Evolutionary conservation across 2,888 invertebrate genomes (phyloP).

Genomic region (Omphaloscelis lunosa): DNA sequence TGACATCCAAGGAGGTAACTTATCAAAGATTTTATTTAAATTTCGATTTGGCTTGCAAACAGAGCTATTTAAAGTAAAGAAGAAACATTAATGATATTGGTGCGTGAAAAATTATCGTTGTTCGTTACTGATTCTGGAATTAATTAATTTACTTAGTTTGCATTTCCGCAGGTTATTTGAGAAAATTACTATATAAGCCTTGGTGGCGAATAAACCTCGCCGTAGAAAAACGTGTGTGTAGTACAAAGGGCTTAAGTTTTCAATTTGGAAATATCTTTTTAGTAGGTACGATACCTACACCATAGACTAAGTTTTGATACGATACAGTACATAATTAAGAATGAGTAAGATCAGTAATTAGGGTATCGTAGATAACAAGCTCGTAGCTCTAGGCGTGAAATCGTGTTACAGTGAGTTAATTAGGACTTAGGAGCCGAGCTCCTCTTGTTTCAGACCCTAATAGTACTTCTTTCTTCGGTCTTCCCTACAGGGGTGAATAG

Average conservation of each 20-base stretch:
- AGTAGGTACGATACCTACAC: neutral
- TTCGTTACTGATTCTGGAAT: too few relatives aligned
- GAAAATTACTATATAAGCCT: too few relatives aligned
- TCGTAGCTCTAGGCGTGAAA: neutral
- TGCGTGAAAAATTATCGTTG: too few relatives aligned
- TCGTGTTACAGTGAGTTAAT: slow-evolving; percentile 1
- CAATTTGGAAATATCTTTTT: neutral
- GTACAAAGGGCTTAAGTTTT: neutral
- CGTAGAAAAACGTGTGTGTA: too few relatives aligned
- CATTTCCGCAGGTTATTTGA: too few relatives aligned
- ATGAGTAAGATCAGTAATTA: neutral
- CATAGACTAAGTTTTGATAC: neutral
- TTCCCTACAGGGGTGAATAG: neutral
- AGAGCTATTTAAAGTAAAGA: too few relatives aligned
- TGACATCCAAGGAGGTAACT: too few relatives aligned
- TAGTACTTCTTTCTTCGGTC: neutral
- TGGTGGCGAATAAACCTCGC: too few relatives aligned
- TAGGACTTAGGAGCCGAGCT: neutral
- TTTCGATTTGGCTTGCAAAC: too few relatives aligned
- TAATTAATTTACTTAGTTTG: too few relatives aligned
- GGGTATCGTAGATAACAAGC: neutral
- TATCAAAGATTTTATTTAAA: too few relatives aligned
- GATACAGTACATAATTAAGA: neutral
- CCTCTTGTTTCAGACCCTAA: neutral
- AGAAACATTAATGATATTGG: too few relatives aligned